Base-by-base conservation (phyloP, 1,140 invertebrate genomes). In the Sarcophaga bullata region DNA sequence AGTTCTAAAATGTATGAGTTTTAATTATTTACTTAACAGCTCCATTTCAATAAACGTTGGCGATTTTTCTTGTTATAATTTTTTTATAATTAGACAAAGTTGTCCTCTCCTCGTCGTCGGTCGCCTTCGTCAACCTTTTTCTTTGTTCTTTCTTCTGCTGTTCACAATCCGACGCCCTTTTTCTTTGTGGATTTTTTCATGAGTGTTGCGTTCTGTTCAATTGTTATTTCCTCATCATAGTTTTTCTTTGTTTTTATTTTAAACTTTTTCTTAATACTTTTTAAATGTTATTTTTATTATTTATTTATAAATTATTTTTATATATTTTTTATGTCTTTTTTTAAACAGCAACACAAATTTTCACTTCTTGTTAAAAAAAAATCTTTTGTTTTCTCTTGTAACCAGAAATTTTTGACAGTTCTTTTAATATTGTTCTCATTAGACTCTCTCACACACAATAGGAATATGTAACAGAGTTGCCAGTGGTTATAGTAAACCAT, bases 281-380 rank as follows among this genome's bases (percentile, higher is more conserved):
- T 19, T 68, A 19, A 9, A 19, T 19, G 10, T 68, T 68, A 8
- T n/a, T 68, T 68, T 8, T 68, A 8, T n/a, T 68, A 19, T 8
- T 8, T 19, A 25, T 25, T 68, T 68, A 68, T 68, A 68, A 68
- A 15, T 7, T 62, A 1, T 62, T 62, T 62, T 62, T 62, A 19
- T 68, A 19, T 7, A n/a, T 68, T 68, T 19, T 68, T 68, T 68
- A 37, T 37, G 25, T 37, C 25, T 37, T 37, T 37, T 37, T 37
- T 37, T 2, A 37, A 13, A 13, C 6, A 52, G 50, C 50, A 52
- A 52, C 50, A 52, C 1, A 52, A 13, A 10, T 73, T 73, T 76
- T 76, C 46, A 76, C 49, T n/a, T 76, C 17, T 50, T 75, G 17
- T 37, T 76, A 76, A 76, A 76, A 48, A 48, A 76, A 76, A 58